Evolutionary conservation across 2,113 vertebrate species (phyloP).

Genomic region (Cochlearius cochlearius): DNA sequence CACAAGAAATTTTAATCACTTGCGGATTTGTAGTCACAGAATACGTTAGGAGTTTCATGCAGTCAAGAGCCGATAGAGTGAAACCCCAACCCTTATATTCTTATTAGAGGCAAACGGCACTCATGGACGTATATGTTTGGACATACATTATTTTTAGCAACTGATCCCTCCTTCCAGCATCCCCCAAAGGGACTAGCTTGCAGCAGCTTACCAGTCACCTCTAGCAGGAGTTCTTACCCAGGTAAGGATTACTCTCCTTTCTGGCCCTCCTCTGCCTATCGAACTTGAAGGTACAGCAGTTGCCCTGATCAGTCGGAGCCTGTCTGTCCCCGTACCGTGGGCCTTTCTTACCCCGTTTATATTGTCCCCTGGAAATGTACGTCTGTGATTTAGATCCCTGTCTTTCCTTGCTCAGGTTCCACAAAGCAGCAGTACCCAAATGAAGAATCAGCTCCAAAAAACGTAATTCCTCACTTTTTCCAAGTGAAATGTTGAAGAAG

Average conservation of each 20-base stretch:
- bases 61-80: neutral
- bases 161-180: neutral
- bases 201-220: neutral
- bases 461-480: neutral
- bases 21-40: neutral
- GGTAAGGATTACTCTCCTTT: neutral
- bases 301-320: neutral
- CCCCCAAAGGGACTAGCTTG: neutral
- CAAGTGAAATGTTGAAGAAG: neutral
- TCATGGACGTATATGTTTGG: neutral
- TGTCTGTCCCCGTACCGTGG: neutral
- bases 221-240: neutral
- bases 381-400: neutral
- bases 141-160: neutral
- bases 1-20: conserved; percentile 37
- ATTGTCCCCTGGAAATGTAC: neutral
- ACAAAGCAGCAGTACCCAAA: neutral
- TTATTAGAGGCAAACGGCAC: neutral
- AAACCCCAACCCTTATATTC: neutral
- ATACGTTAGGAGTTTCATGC: neutral
- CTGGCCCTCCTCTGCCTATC: neutral
- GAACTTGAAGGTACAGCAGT: neutral
- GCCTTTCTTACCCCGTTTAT: neutral
- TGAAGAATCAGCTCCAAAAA: neutral
- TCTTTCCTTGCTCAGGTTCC: neutral